phyloP scores from a whole-genome alignment of 2,113 vertebrate genomes.

The Leucosticte australis region DNA sequence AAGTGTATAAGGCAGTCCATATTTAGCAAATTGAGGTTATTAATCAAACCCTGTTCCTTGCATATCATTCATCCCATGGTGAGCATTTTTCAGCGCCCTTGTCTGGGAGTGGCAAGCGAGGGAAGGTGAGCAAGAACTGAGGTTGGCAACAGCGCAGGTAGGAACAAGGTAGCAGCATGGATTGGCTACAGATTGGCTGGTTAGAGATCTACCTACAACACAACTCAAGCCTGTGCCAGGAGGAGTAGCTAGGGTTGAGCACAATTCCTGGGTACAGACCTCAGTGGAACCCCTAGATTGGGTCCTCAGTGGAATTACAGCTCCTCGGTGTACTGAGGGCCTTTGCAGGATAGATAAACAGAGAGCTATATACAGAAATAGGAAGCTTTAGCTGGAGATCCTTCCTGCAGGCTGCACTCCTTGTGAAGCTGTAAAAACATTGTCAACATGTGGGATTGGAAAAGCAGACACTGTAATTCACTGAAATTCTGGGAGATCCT shows the following conservation, averaged over 20 bases:
- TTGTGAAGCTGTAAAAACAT: neutral
- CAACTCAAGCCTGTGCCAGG: neutral
- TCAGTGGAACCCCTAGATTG: neutral
- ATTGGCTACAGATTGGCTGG: neutral
- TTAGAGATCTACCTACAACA: rapidly evolving
- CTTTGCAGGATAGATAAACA: rapidly evolving
- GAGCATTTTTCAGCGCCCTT: neutral
- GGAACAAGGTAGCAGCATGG: neutral
- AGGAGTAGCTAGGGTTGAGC: neutral
- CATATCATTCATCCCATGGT: neutral
- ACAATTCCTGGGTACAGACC: neutral
- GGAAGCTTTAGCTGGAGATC: neutral
- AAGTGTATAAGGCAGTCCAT: neutral
- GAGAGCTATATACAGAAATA: neutral
- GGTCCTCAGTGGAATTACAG: neutral
- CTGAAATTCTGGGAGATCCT: neutral
- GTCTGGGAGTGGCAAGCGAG: neutral
- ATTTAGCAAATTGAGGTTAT: conserved; percentile 46
- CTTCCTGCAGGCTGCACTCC: neutral
- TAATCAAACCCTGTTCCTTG: conserved; percentile 15
- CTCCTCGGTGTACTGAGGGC: neutral
- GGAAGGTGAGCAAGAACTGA: neutral
- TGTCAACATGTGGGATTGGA: neutral
- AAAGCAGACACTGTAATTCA: neutral
- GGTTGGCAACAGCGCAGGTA: neutral